Conservation (phyloP, 2,797 vertebrate genomes). For the Brotula barbata region DNA sequence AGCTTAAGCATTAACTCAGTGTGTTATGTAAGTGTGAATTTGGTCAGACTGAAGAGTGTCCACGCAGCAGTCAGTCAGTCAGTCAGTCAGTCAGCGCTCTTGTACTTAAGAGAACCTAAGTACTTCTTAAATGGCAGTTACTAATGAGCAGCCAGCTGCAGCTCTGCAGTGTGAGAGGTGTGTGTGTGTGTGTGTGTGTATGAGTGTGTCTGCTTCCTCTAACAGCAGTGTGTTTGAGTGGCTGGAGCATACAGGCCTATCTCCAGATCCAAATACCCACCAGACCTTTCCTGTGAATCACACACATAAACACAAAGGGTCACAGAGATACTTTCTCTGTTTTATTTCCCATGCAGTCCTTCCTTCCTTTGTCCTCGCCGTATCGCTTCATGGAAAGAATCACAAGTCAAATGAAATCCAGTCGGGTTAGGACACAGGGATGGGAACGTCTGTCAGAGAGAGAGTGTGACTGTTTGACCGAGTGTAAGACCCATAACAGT, state of each 20-base stretch:
- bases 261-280: slow-evolving; percentile 60
- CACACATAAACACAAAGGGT: slow-evolving; percentile 36
- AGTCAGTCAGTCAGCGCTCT: slow-evolving; percentile 36
- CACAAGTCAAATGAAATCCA: slow-evolving; percentile 21
- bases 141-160: slow-evolving; percentile 9
- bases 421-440: background rate
- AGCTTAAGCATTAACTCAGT: slow-evolving; percentile 18
- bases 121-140: slow-evolving; percentile 29
- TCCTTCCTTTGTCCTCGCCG: slow-evolving; percentile 63
- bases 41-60: no score
- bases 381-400: slow-evolving; percentile 66
- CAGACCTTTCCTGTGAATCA: slow-evolving; percentile 59
- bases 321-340: slow-evolving; percentile 41
- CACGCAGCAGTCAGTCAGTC: slow-evolving; percentile 52
- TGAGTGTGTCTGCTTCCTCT: slow-evolving; percentile 38
- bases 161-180: slow-evolving; percentile 1
- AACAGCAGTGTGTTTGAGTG: slow-evolving; percentile 57
- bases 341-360: slow-evolving; percentile 61
- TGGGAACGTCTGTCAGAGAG: no score
- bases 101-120: slow-evolving; percentile 1
- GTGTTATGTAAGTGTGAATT: slow-evolving; percentile 46
- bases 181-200: slow-evolving; percentile 15
- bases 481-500: no score
- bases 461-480: no score
- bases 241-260: slow-evolving; percentile 47